phyloP scores from a whole-genome alignment of 2,113 vertebrate genomes.

The Eurypyga helias region DNA sequence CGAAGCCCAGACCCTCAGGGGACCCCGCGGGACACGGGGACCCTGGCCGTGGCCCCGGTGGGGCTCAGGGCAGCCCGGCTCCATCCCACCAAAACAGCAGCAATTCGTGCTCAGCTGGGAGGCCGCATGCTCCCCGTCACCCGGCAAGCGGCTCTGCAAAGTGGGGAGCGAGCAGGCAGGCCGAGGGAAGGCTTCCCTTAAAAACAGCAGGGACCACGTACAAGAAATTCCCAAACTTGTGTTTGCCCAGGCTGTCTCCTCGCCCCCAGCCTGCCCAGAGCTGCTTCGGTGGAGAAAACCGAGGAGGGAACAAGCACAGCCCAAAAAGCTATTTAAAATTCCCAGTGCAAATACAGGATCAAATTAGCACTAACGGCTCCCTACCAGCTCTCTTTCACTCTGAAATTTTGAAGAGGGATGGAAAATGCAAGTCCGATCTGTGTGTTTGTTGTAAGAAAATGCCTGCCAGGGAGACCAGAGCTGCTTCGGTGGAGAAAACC shows the following conservation, averaged over 20 bases:
- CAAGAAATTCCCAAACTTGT: neutral
- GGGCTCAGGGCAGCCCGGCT: neutral
- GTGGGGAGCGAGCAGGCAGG: neutral
- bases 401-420: neutral
- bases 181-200: neutral
- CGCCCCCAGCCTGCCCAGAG: neutral
- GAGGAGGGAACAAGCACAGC: too few species aligned
- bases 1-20: neutral
- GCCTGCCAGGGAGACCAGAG: neutral
- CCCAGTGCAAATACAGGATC: neutral
- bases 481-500: neutral
- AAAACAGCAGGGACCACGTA: neutral
- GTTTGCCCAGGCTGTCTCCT: neutral
- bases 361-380: neutral
- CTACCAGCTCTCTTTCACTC: neutral
- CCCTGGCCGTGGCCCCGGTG: fast-evolving
- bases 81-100: neutral
- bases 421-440: slow-evolving; percentile 8
- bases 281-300: neutral
- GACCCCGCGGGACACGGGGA: neutral
- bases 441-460: slow-evolving; percentile 8
- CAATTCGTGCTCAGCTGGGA: neutral
- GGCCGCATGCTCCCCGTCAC: fast-evolving
- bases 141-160: neutral
- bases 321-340: neutral